These are phyloP conservation scores for Chrysotoxum bicinctum DNA, from an alignment of 2,888 invertebrate species.

Conservation along the genomic window DNA sequence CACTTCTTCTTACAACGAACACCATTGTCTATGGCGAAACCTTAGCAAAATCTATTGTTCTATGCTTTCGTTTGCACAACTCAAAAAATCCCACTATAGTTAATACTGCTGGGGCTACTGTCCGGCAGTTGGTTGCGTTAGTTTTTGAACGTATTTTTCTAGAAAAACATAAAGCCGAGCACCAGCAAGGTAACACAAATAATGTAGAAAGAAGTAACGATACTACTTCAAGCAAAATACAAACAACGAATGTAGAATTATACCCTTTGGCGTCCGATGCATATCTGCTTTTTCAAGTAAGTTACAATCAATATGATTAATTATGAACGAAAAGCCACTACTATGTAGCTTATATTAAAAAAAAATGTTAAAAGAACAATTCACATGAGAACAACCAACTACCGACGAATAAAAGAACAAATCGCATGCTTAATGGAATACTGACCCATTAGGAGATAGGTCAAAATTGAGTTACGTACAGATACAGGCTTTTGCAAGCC, in stretches of 20 bases:
- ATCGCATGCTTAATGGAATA: too few species aligned
- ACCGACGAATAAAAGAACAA: too few species aligned
- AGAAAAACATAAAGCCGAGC: constrained; percentile 76
- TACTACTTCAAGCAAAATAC: constrained; percentile 59
- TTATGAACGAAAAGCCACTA: background rate
- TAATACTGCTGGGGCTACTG: constrained; percentile 98
- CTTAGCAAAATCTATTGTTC: constrained; percentile 93
- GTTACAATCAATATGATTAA: background rate
- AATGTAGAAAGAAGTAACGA: constrained; percentile 62
- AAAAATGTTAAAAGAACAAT: too few species aligned
- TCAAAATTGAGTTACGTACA: too few species aligned
- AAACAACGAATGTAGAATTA: constrained; percentile 83
- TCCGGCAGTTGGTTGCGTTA: constrained; percentile 95
- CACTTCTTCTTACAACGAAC: constrained; percentile 96
- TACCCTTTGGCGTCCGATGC: constrained; percentile 96
- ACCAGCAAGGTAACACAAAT: constrained; percentile 55
- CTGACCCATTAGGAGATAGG: too few species aligned
- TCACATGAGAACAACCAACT: too few species aligned
- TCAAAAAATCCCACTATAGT: constrained; percentile 96
- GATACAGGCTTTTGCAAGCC: too few species aligned
- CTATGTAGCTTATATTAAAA: too few species aligned
- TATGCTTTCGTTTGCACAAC: constrained; percentile 98
- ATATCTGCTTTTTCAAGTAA: constrained; percentile 95
- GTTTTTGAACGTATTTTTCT: constrained; percentile 91
- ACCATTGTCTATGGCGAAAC: constrained; percentile 96